Evolutionary conservation across 37 sponge, comb jelly and placozoan genomes (phyloP).

Genomic region (Tethya wilhelma): DNA sequence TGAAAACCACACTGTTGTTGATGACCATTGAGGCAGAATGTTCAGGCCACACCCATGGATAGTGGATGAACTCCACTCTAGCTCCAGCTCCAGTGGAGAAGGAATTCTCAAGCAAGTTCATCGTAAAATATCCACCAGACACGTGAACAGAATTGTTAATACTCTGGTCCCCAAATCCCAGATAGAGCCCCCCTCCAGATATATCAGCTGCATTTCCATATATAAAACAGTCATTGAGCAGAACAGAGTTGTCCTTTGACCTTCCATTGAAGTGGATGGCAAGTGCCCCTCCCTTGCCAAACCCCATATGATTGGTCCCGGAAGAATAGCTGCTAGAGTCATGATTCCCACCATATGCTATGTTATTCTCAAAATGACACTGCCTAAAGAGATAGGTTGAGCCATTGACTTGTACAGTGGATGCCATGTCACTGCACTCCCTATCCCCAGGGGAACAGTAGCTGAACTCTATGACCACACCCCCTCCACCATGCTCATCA

Average conservation of each 20-base stretch:
- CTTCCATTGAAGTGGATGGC: constrained; percentile 53
- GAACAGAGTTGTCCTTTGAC: constrained; percentile 7
- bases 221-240: constrained; percentile 11
- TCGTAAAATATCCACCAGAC: not conserved
- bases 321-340: no score
- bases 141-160: constrained; percentile 24
- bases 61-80: constrained; percentile 31
- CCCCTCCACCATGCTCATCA: constrained; percentile 46
- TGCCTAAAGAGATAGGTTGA: constrained; percentile 24
- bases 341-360: not conserved
- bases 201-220: constrained; percentile 19
- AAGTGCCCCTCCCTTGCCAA: constrained; percentile 66
- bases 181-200: constrained; percentile 52
- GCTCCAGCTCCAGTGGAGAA: constrained; percentile 11
- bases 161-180: constrained; percentile 40
- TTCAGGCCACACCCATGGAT: constrained; percentile 24
- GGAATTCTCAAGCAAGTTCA: not conserved
- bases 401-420: not conserved
- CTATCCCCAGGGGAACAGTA: constrained; percentile 62
- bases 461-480: constrained; percentile 55
- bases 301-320: constrained; percentile 23
- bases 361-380: constrained; percentile 42
- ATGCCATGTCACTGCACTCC: constrained; percentile 6
- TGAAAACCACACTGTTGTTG: constrained; percentile 3
- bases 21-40: not conserved